Conservation (phyloP, 2,888 invertebrate genomes). For the Leucoma salicis region DNA sequence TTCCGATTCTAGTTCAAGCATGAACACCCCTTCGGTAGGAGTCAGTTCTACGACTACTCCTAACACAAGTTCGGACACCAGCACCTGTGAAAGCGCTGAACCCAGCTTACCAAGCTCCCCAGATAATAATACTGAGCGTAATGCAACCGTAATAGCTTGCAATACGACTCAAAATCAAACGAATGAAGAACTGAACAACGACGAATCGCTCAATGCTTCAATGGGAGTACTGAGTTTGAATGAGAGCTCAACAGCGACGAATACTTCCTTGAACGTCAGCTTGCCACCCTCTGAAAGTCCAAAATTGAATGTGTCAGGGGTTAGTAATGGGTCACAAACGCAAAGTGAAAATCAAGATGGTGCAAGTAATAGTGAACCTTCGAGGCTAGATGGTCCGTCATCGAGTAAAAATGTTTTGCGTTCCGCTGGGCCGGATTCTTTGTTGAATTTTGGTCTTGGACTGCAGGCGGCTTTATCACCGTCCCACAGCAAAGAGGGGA, state of each 20-base stretch:
- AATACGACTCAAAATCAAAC: conserved; percentile 40
- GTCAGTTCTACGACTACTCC: conserved; percentile 87
- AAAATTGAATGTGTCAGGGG: conserved; percentile 47
- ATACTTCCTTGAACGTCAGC: conserved; percentile 69
- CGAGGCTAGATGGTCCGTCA: conserved; percentile 56
- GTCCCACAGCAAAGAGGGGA: conserved; percentile 60
- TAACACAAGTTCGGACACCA: conserved; percentile 86
- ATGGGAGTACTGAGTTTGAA: conserved; percentile 69
- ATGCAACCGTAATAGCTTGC: conserved; percentile 28
- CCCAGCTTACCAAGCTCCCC: conserved; percentile 88
- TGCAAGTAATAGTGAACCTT: conserved; percentile 46
- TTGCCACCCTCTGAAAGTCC: conserved; percentile 70
- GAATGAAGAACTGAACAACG: conserved; percentile 48
- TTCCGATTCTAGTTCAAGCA: conserved; percentile 87
- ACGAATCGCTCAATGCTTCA: conserved; percentile 57
- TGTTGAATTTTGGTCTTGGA: conserved; percentile 64
- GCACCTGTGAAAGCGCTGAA: conserved; percentile 86
- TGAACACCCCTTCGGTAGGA: conserved; percentile 81
- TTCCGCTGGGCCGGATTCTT: conserved; percentile 61
- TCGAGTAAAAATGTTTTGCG: conserved; percentile 52
- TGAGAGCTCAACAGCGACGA: conserved; percentile 73
- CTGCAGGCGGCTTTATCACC: conserved; percentile 69
- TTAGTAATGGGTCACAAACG: conserved; percentile 38
- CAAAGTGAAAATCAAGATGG: conserved; percentile 46
- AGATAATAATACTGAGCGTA: conserved; percentile 53